phyloP scores from a whole-genome alignment of 2,888 invertebrate species.

The Brenthis daphne region DNA sequence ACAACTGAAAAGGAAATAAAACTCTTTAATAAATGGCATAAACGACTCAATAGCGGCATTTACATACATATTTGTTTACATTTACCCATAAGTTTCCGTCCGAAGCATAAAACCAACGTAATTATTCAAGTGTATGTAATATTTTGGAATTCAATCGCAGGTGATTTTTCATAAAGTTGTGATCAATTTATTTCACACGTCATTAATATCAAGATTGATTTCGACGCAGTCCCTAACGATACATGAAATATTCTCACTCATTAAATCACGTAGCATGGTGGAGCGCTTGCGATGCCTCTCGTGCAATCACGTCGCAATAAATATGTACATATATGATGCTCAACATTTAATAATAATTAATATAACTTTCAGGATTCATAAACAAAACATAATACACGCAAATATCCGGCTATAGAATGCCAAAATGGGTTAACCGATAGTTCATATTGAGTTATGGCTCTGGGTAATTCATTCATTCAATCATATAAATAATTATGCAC shows the following conservation, averaged over 20 bases:
- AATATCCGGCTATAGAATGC: slow-evolving; percentile 23
- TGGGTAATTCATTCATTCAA: slow-evolving; percentile 6
- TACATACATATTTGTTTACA: slow-evolving; percentile 21
- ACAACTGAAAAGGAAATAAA: slow-evolving; percentile 45
- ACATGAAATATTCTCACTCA: slow-evolving; percentile 78
- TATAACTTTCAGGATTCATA: slow-evolving; percentile 31
- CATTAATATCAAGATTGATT: slow-evolving; percentile 78
- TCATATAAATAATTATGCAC: not conserved
- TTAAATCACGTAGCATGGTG: slow-evolving; percentile 69
- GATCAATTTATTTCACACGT: slow-evolving; percentile 73
- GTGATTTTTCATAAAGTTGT: slow-evolving; percentile 42
- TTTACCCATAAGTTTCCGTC: slow-evolving; percentile 9
- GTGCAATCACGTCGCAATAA: slow-evolving; percentile 65
- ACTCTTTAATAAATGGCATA: slow-evolving; percentile 37
- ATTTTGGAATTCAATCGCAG: slow-evolving; percentile 3
- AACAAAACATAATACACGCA: slow-evolving; percentile 26
- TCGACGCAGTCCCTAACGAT: slow-evolving; percentile 73
- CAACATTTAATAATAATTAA: slow-evolving; percentile 34
- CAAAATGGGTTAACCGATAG: slow-evolving; percentile 18
- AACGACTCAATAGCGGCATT: slow-evolving; percentile 16
- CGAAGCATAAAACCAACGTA: slow-evolving; percentile 11
- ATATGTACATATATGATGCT: slow-evolving; percentile 46
- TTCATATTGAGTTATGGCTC: slow-evolving; percentile 15
- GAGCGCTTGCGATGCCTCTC: slow-evolving; percentile 64
- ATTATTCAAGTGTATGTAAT: slow-evolving; percentile 12